Evolutionary conservation across 2,797 vertebrate species (phyloP).

Genomic region (Acanthurus tractus): DNA sequence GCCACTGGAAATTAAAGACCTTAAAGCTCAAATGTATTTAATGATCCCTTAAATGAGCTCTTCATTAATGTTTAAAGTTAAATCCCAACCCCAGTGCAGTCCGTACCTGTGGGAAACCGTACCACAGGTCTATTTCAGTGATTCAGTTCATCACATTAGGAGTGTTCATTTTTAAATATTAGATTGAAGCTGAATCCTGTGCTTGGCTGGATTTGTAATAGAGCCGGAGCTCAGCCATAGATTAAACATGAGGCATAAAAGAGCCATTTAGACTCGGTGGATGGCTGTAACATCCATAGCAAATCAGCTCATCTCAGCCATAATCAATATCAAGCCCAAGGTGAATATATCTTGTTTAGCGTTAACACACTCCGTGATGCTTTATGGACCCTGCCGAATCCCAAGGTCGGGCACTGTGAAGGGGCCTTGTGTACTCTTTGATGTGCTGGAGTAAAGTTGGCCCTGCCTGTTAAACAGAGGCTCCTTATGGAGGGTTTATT

Average conservation of each 20-base stretch:
- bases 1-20: background rate
- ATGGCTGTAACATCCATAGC: slow-evolving; percentile 44
- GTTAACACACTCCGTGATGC: slow-evolving; percentile 34
- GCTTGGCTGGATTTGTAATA: slow-evolving; percentile 32
- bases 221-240: slow-evolving; percentile 36
- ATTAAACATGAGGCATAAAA: slow-evolving; percentile 56
- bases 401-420: slow-evolving; percentile 56
- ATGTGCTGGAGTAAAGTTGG: slow-evolving; percentile 59
- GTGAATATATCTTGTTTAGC: slow-evolving; percentile 61
- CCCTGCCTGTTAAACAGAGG: slow-evolving; percentile 51
- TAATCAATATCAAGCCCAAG: slow-evolving; percentile 61
- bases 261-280: slow-evolving; percentile 43
- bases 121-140: background rate
- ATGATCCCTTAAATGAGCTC: background rate
- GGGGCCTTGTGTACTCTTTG: slow-evolving; percentile 55
- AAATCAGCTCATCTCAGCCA: slow-evolving; percentile 59
- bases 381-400: slow-evolving; percentile 52
- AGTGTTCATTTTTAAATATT: slow-evolving; percentile 38
- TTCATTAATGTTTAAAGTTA: background rate
- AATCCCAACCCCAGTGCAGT: background rate
- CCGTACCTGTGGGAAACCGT: background rate
- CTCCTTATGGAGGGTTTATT: slow-evolving; percentile 62
- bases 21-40: background rate
- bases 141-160: slow-evolving; percentile 37
- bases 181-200: slow-evolving; percentile 43